Evolutionary conservation across 2,113 vertebrate species (phyloP).

Genomic region (Platysternon megacephalum): DNA sequence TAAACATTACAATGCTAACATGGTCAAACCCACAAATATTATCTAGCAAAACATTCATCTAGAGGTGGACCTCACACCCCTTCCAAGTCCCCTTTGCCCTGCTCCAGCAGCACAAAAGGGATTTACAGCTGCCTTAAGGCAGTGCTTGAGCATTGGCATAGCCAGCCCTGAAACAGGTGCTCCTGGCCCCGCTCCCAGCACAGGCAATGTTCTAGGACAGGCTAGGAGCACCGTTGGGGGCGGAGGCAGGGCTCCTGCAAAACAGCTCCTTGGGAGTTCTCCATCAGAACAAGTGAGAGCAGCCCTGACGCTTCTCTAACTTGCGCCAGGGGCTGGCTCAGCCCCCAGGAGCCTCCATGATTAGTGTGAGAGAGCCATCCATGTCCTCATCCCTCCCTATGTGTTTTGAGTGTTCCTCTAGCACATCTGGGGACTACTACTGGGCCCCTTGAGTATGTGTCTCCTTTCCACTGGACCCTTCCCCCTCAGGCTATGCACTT

Average conservation of each 20-base stretch:
- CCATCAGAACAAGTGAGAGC: neutral
- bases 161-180: neutral
- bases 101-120: neutral
- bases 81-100: neutral
- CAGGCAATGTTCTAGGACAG: neutral
- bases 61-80: neutral
- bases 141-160: neutral
- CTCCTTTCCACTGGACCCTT: neutral
- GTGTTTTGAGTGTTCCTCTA: too few species aligned
- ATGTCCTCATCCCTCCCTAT: neutral
- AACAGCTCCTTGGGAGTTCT: neutral
- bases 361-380: rapidly evolving
- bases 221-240: rapidly evolving
- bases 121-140: neutral
- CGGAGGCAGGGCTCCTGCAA: neutral
- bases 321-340: neutral
- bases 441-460: rapidly evolving
- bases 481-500: rapidly evolving
- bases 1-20: neutral
- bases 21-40: neutral
- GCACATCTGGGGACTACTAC: neutral
- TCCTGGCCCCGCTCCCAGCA: neutral
- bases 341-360: rapidly evolving
- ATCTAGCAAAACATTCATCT: neutral
- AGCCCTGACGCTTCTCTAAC: neutral